Percentiles rank a stretch among this genome's conserved stretches.
phyloP scores from a whole-genome alignment of 1,140 invertebrate genomes.

The Subanguina moxae region DNA sequence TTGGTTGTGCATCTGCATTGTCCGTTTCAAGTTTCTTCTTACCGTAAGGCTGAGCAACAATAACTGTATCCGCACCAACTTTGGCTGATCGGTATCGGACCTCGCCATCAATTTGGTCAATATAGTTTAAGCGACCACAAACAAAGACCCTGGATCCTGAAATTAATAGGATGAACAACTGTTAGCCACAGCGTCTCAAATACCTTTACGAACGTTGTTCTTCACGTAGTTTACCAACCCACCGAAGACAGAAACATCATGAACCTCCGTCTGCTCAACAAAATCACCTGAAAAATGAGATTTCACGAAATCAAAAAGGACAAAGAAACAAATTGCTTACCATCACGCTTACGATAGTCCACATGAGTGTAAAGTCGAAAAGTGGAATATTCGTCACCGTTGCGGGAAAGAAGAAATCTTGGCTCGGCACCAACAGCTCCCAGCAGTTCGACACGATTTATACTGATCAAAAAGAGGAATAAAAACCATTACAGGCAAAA shows the following conservation, averaged over 20 bases:
- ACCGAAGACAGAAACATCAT: conserved; percentile 12
- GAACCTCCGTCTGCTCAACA: conserved; percentile 4
- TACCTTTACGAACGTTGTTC: not conserved
- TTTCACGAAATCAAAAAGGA: too few species aligned
- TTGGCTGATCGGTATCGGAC: too few species aligned
- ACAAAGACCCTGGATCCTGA: conserved; percentile 14
- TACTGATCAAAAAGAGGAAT: not conserved
- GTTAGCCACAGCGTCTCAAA: not conserved
- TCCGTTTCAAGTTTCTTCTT: too few species aligned
- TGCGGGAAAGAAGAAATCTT: not conserved
- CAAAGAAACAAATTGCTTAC: not conserved
- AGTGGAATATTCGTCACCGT: conserved; percentile 1
- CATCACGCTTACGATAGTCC: conserved; percentile 9
- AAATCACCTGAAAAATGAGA: not conserved
- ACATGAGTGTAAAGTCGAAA: conserved; percentile 14
- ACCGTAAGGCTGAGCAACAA: too few species aligned
- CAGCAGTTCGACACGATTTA: not conserved
- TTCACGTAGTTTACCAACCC: not conserved
- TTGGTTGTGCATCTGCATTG: too few species aligned
- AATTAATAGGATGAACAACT: not conserved
- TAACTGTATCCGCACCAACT: too few species aligned
- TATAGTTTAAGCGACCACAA: conserved; percentile 5
- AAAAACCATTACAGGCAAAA: too few species aligned
- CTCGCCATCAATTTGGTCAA: not conserved
- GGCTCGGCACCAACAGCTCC: not conserved